Percentiles rank a stretch among this genome's conserved stretches.
Conservation (phyloP, 2,888 invertebrate genomes). For the Apamea epomidion region DNA sequence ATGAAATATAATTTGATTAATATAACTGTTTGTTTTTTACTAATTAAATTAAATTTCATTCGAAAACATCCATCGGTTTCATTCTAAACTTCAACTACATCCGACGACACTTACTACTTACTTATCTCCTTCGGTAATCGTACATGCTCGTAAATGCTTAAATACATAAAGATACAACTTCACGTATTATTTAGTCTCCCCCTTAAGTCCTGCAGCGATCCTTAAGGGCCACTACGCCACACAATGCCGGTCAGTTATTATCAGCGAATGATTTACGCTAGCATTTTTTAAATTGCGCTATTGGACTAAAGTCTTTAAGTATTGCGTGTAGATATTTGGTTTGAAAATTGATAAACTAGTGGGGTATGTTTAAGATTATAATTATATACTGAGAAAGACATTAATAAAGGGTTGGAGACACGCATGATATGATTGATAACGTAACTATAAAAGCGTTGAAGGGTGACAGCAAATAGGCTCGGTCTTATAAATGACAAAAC, state of each 20-base stretch:
- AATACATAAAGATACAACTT: not conserved
- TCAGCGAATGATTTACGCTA: conserved; percentile 26
- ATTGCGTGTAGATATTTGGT: not conserved
- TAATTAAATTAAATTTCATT: no score
- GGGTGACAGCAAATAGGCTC: not conserved
- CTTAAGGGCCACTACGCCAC: conserved; percentile 24
- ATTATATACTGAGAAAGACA: not conserved
- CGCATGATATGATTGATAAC: not conserved
- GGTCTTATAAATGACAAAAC: no score
- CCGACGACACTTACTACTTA: no score
- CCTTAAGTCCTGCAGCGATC: conserved; percentile 56
- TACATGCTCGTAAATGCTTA: no score
- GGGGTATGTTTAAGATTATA: not conserved
- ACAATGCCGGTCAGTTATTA: conserved; percentile 39
- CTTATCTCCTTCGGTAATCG: no score
- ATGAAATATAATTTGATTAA: no score
- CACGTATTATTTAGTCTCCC: conserved; percentile 3
- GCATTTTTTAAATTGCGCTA: conserved; percentile 23
- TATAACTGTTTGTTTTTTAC: no score
- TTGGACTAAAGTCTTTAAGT: not conserved
- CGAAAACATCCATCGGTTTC: no score
- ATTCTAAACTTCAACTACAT: no score
- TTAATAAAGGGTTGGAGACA: not conserved
- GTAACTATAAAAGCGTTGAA: not conserved
- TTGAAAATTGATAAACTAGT: not conserved